A percentile compares a stretch with the other conserved stretches of the same genome.
phyloP scores from a whole-genome alignment of 1,140 invertebrate genomes.

The Drosophila guanche region DNA sequence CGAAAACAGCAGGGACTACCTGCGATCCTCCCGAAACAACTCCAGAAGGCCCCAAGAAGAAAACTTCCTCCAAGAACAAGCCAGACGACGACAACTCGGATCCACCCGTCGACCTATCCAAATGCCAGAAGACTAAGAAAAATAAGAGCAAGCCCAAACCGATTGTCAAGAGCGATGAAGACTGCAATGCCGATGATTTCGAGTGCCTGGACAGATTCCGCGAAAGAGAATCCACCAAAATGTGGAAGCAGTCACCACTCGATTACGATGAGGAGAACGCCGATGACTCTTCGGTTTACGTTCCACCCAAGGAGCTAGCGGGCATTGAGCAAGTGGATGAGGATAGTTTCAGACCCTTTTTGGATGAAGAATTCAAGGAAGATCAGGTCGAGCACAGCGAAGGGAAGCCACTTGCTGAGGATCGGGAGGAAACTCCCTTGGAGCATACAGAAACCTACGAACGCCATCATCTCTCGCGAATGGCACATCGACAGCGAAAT shows the following conservation, averaged over 20 bases:
- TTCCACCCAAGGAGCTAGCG: constrained; percentile 8
- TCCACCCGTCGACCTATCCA: background rate
- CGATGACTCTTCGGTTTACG: background rate
- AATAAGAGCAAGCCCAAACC: constrained; percentile 9
- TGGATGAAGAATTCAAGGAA: background rate
- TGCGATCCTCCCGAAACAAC: background rate
- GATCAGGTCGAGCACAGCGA: background rate
- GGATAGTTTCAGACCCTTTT: background rate
- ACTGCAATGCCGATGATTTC: constrained; percentile 51
- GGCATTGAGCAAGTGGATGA: constrained; percentile 23
- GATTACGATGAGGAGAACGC: constrained; percentile 14
- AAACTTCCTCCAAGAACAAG: background rate
- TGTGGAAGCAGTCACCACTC: background rate
- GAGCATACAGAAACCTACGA: background rate
- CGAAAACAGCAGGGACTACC: constrained; percentile 8
- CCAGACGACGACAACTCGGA: too few relatives aligned
- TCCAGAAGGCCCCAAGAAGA: background rate
- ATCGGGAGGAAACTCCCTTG: background rate
- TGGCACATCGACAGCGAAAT: constrained; percentile 6
- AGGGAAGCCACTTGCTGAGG: background rate
- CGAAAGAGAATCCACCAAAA: background rate
- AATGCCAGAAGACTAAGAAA: background rate
- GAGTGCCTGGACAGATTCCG: constrained; percentile 39
- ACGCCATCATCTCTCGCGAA: background rate
- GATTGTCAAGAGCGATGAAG: constrained; percentile 3